phyloP scores from a whole-genome alignment of 2,113 vertebrate species.

The Phyllostomus hastatus region DNA sequence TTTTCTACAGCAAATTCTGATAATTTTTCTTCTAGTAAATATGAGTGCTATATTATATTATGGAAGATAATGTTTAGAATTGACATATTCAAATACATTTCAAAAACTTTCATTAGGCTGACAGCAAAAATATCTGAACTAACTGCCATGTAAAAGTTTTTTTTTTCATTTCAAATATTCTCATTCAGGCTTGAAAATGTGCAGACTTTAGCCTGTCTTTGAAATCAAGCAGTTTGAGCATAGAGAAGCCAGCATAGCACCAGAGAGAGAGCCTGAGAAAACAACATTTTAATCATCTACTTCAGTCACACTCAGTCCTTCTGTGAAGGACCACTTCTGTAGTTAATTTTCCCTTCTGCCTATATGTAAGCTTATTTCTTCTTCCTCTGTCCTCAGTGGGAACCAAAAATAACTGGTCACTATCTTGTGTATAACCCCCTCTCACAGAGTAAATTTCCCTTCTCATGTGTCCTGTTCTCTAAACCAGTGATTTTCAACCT shows the following conservation, averaged over 20 bases:
- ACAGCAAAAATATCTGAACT: not conserved
- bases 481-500: not conserved
- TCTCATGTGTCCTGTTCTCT: not conserved
- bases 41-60: not conserved
- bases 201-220: not conserved
- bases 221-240: not conserved
- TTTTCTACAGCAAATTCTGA: not conserved
- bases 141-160: not conserved
- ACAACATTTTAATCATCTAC: slow-evolving; percentile 42
- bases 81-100: not conserved
- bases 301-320: not conserved
- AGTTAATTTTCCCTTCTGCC: slow-evolving; percentile 35
- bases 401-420: slow-evolving; percentile 21
- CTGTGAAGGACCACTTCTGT: not conserved
- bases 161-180: not conserved
- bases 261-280: not conserved
- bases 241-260: not conserved
- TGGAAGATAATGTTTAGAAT: not conserved
- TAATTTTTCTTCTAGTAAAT: not conserved
- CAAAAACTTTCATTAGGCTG: not conserved
- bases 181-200: not conserved
- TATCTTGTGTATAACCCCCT: not conserved
- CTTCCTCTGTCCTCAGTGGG: not conserved
- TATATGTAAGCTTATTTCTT: slow-evolving; percentile 23
- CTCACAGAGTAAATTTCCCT: not conserved